A percentile compares a stretch with the other conserved stretches of the same genome.
Evolutionary conservation across 2,113 vertebrate species (phyloP).

Genomic region (Brienomyrus brachyistius): DNA sequence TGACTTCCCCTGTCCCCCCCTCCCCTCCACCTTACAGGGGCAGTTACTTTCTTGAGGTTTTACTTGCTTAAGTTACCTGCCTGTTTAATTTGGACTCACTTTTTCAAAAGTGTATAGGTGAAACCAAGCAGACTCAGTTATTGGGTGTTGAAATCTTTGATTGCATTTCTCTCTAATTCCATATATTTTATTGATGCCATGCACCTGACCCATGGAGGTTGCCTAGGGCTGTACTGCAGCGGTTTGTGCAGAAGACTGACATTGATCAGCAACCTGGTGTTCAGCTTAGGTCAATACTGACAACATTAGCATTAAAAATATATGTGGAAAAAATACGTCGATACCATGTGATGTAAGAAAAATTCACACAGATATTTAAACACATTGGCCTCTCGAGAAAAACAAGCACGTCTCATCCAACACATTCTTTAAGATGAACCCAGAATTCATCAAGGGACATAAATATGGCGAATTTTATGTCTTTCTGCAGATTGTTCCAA

Average conservation of each 20-base stretch:
- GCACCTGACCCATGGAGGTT: neutral
- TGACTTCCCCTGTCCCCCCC: too few species aligned
- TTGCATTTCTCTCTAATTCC: neutral
- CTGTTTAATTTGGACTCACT: neutral
- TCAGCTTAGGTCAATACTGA: neutral
- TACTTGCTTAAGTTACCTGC: neutral
- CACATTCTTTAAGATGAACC: too few species aligned
- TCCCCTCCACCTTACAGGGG: too few species aligned
- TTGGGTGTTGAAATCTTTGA: neutral
- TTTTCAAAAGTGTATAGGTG: neutral
- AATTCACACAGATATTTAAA: too few species aligned
- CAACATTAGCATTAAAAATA: neutral
- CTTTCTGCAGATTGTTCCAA: too few species aligned
- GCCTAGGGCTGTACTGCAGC: neutral
- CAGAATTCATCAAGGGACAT: too few species aligned
- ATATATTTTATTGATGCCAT: neutral
- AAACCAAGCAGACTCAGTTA: neutral
- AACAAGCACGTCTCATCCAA: neutral
- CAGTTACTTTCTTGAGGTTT: neutral
- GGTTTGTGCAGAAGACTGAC: neutral
- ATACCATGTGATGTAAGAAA: too few species aligned
- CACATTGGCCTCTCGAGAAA: too few species aligned
- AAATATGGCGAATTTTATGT: too few species aligned
- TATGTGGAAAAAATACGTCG: neutral
- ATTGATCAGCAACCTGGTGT: neutral